These are phyloP conservation scores for Salvelinus fontinalis DNA, from an alignment of 2,113 vertebrate species.

Conservation along the genomic window DNA sequence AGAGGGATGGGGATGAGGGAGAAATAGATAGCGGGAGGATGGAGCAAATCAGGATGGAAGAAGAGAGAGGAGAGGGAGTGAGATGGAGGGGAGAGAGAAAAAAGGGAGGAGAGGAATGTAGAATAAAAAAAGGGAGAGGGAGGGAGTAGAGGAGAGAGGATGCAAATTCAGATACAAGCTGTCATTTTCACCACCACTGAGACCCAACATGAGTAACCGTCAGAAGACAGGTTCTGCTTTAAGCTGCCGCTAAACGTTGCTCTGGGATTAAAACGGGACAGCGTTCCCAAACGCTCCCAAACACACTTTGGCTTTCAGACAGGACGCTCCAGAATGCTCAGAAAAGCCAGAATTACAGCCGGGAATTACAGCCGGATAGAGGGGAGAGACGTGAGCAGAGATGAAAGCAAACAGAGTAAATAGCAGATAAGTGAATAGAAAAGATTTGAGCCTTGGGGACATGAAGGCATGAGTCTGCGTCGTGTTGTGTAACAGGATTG, in stretches of 20 bases:
- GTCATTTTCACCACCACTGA: too few relatives aligned
- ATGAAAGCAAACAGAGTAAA: too few relatives aligned
- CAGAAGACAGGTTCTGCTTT: not conserved
- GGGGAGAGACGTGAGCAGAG: too few relatives aligned
- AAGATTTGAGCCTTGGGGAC: too few relatives aligned
- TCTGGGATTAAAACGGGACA: constrained; percentile 7
- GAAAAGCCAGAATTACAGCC: constrained; percentile 16
- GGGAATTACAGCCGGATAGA: constrained; percentile 13
- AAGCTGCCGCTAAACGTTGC: constrained; percentile 5
- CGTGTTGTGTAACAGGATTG: too few relatives aligned
- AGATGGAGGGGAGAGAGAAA: not conserved
- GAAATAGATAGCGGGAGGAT: not conserved
- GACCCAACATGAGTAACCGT: not conserved
- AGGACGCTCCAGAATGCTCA: too few relatives aligned
- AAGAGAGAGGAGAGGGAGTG: not conserved
- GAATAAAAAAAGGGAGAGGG: not conserved
- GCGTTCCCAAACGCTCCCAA: not conserved
- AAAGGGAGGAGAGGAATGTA: not conserved
- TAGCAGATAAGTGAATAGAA: too few relatives aligned
- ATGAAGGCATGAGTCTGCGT: too few relatives aligned
- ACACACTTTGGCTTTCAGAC: not conserved
- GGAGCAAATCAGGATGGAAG: not conserved
- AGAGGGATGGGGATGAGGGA: not conserved
- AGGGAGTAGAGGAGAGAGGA: not conserved
- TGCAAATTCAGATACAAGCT: too few relatives aligned